phyloP scores from a whole-genome alignment of 2,797 vertebrate species.

The Diceros bicornis region DNA sequence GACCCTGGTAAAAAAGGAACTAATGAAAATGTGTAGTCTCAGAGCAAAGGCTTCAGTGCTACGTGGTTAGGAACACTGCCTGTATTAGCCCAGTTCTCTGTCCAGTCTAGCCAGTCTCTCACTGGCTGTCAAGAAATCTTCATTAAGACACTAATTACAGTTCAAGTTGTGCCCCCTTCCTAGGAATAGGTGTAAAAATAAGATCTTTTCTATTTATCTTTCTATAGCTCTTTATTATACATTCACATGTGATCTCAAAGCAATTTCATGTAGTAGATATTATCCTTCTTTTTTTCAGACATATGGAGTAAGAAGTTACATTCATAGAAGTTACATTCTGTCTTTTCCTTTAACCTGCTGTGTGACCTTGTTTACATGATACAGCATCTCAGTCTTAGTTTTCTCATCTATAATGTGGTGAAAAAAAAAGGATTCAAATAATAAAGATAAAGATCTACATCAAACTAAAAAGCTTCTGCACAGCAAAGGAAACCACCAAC shows the following conservation, averaged over 20 bases:
- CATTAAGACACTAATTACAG: neutral
- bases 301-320: neutral
- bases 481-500: too few species aligned
- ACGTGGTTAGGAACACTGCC: too few species aligned
- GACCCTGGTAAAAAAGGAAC: neutral
- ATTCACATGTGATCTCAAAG: neutral
- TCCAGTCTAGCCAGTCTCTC: neutral
- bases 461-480: too few species aligned
- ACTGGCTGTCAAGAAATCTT: neutral
- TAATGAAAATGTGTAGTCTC: neutral
- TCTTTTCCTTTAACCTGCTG: neutral
- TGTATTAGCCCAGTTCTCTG: neutral
- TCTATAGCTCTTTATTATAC: neutral
- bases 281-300: neutral
- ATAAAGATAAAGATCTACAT: conserved; percentile 8
- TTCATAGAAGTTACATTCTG: neutral
- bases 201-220: neutral
- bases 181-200: conserved; percentile 23
- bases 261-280: neutral
- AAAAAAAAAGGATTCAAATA: conserved; percentile 14
- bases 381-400: neutral
- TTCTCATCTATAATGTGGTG: neutral
- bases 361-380: neutral
- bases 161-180: neutral
- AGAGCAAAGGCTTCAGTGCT: neutral